Evolutionary conservation across 2,113 vertebrate species (phyloP), one percentile per base, ranked within the genome.

Genomic region (Strigops habroptila): DNA sequence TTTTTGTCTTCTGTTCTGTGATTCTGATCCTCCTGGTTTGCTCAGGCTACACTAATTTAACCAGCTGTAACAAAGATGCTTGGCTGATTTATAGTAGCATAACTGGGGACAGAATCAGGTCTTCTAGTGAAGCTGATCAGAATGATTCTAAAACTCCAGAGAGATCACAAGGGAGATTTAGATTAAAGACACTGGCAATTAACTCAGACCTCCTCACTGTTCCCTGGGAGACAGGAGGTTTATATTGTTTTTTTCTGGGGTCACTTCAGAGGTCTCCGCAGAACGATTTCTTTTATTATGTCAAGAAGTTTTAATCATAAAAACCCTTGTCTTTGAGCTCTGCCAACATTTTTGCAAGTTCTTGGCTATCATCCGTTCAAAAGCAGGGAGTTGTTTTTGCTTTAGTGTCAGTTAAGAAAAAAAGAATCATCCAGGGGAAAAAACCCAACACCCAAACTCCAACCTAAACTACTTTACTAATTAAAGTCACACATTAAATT

Each of bases 41-140:
- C 48, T 88, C 88, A 44, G 9, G 49, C 43, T 63, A 60, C 80
- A 82, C 17, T 31, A 71, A 88, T 88, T 73, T 82, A 69, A 86
- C 83, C 69, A 76, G 52, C 16, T 39, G 63, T 57, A 79, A 94
- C 53, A 77, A 89, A 87, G 84, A 82, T 48, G 75, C 71, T 93
- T 3, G 0, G 51, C 87, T 94, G 76, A 92, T 93, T 94, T 94
- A 86, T 30, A 27, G 93, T 2, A 86, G 68, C 53, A 33, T 71
- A 88, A 93, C 0, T 65, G 63, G 63, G 87, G 93, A 95, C 75
- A 95, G 90, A 83, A 90, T 86, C 71, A 74, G 79, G 74, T 91
- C 82, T 94, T 84, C 82, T 7, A 82, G 88, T 86, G 71, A n/a
- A 90, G 90, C 76, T 96, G 77, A 91, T 85, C 86, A 80, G 90